Conservation (phyloP, 2,888 invertebrate species). For the Tenthredo livida region DNA sequence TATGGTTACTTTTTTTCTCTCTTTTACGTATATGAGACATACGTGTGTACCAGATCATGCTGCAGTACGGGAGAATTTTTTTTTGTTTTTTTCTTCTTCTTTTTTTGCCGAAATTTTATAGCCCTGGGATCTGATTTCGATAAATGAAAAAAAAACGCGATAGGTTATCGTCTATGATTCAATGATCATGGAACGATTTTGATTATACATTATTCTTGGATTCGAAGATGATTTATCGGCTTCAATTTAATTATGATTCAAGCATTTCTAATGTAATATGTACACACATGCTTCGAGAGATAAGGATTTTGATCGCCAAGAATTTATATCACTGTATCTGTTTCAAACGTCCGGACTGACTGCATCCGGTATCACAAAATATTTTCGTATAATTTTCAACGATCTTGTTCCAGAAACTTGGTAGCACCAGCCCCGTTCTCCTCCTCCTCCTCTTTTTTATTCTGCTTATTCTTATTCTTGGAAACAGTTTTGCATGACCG, state of each 20-base stretch:
- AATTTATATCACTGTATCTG: neutral
- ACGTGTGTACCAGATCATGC: neutral
- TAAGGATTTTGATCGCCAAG: neutral
- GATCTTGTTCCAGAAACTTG: conserved; percentile 32
- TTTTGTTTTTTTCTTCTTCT: neutral
- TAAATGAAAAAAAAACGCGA: conserved; percentile 5
- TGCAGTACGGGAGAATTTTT: neutral
- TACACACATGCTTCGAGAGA: neutral
- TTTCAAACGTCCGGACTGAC: neutral
- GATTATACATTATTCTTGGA: neutral
- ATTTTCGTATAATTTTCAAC: conserved; percentile 8
- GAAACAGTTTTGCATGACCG: conserved; percentile 43
- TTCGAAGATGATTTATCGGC: neutral
- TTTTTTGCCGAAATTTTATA: neutral
- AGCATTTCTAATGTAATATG: neutral
- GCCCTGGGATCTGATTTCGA: neutral
- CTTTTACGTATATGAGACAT: neutral
- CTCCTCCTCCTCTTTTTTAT: neutral
- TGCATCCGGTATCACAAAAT: conserved; percentile 12
- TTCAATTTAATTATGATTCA: neutral
- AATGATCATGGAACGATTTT: neutral
- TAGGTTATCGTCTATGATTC: neutral
- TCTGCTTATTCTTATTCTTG: conserved; percentile 3
- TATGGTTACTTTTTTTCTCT: neutral
- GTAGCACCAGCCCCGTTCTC: neutral